Base-by-base conservation (phyloP, 2,888 invertebrate species). In the Hemistola chrysoprasaria region DNA sequence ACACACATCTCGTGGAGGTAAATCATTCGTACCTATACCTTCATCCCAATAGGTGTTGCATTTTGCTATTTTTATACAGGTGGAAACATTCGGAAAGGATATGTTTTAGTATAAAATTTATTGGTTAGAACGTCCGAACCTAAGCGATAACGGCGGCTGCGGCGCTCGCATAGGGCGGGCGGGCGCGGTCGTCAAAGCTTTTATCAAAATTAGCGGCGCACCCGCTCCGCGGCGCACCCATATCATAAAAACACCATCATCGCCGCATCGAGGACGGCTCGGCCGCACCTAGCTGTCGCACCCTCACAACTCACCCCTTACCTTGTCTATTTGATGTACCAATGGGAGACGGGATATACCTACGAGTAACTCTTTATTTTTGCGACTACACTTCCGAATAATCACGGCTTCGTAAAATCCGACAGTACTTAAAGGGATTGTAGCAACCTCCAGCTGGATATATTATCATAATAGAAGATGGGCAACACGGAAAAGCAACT, bases 151-250 rank as follows among this genome's bases (percentile, higher is more conserved):
- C 60, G 63, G 64, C 60, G 53, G 62, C 26, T 54, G 58, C 31
- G 35, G 47, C 30, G 53, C 16, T 16, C 16, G 58, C 60, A 29
- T 6, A 26, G 25, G 55, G 47, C 52, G 57, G 38, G 56, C 62
- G 77, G 86, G 87, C 62, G 86, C 78, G 87, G 82, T 78, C 79
- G 78, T 68, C 76, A 79, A 80, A 68, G 88, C 88, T 88, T 88
- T 88, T 87, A 88, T 84, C 86, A 75, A 87, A 88, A 88, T 88
- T 84, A 84, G 84, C 78, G 68, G 78, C 80, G 81, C 81, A 79
- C 77, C 84, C 78, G 73, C 66, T 63, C 61, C 55, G 60, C 63
- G 74, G 71, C 81, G 78, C 87, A 78, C 87, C 87, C 82, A 77
- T 67, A 71, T 80, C 85, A 78, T 87, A 87, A 87, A 87, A 84